A percentile compares a stretch with the other conserved stretches of the same genome.
Evolutionary conservation across 2,888 invertebrate species (phyloP).

Genomic region (Cyrtodaria siliqua): DNA sequence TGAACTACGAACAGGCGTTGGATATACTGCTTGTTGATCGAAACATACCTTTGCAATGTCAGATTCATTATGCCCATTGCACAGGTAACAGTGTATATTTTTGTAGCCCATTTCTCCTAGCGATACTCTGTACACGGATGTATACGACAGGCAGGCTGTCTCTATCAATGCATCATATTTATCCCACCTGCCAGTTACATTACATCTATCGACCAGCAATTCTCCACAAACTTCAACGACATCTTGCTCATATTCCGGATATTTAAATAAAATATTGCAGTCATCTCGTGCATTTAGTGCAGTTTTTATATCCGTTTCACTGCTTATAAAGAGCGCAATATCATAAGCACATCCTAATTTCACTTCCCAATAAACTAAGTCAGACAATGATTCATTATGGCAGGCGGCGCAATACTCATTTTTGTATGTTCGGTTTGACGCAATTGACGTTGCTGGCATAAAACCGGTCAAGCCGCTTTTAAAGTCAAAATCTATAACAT

Average conservation of each 20-base stretch:
- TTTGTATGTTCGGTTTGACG: neutral
- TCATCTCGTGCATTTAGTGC: no score
- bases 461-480: neutral
- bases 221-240: no score
- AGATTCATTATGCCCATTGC: conserved; percentile 1
- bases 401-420: conserved; percentile 16
- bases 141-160: no score
- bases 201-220: no score
- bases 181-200: no score
- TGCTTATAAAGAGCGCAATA: no score
- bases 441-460: neutral
- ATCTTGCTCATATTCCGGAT: no score
- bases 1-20: neutral
- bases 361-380: conserved; percentile 1
- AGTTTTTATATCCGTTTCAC: no score
- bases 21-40: neutral
- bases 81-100: conserved; percentile 1
- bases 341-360: neutral
- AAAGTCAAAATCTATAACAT: conserved; percentile 9
- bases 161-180: no score
- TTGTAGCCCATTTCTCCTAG: no score
- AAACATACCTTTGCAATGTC: neutral
- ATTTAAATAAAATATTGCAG: no score
- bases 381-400: neutral
- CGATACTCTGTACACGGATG: no score